phyloP scores from a whole-genome alignment of 2,888 invertebrate genomes.

The Macrophya annulata region DNA sequence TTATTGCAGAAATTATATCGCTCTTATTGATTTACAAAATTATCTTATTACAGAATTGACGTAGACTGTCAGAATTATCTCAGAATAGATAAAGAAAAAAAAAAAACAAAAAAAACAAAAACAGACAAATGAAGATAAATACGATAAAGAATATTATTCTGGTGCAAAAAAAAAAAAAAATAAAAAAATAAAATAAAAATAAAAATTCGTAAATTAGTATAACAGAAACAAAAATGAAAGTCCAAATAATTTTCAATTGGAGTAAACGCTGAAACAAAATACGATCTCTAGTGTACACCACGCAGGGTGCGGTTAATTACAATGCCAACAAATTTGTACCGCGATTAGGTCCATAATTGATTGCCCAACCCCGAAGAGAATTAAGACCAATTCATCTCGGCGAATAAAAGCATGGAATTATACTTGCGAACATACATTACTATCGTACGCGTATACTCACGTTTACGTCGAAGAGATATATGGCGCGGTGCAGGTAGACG shows the following conservation, averaged over 20 bases:
- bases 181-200: too few relatives aligned
- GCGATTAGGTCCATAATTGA: neutral
- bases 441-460: too few relatives aligned
- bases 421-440: neutral
- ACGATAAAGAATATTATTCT: neutral
- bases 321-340: neutral
- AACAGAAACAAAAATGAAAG: too few relatives aligned
- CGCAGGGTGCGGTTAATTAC: neutral
- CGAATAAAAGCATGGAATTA: neutral
- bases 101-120: too few relatives aligned
- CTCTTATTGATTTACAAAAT: neutral
- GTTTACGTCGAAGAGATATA: too few relatives aligned
- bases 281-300: too few relatives aligned
- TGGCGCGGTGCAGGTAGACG: neutral
- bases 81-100: neutral
- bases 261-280: too few relatives aligned
- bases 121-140: conserved; percentile 9
- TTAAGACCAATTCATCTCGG: neutral
- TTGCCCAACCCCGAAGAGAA: neutral
- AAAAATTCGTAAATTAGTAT: too few relatives aligned
- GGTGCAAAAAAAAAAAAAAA: neutral
- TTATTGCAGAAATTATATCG: neutral
- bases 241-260: too few relatives aligned
- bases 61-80: neutral
- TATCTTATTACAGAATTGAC: conserved; percentile 4